A percentile compares a stretch with the other conserved stretches of the same genome.
Conservation (phyloP, 2,113 vertebrate genomes). For the Polypterus senegalus region DNA sequence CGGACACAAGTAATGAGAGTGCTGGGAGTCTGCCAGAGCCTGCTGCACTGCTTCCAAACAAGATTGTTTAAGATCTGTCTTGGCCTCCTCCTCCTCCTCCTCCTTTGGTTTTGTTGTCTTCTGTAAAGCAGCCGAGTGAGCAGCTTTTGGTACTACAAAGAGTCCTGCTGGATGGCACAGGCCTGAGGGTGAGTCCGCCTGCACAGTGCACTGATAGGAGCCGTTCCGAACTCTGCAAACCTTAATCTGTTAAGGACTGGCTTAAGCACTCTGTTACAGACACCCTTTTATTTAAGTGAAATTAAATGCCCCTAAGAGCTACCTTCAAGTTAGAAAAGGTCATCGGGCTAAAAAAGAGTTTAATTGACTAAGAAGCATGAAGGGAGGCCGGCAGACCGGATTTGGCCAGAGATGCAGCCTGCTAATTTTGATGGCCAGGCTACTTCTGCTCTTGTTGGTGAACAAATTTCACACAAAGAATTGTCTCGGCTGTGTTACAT, state of each 20-base stretch:
- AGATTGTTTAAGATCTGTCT: conserved; percentile 10
- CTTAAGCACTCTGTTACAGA: conserved; percentile 66
- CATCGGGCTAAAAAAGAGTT: conserved; percentile 44
- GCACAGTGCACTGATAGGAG: conserved; percentile 47
- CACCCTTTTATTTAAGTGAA: conserved; percentile 48
- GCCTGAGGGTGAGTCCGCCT: conserved; percentile 57
- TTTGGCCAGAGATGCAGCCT: neutral
- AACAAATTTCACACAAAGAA: neutral
- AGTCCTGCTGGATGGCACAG: conserved; percentile 39
- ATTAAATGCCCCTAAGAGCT: conserved; percentile 57
- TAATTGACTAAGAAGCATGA: conserved; percentile 50
- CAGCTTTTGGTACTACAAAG: conserved; percentile 38
- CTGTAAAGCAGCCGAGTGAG: neutral
- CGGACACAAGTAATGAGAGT: conserved; percentile 33
- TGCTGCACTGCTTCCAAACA: neutral
- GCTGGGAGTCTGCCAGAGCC: conserved; percentile 32
- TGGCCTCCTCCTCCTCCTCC: conserved; percentile 12
- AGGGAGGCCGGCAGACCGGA: conserved; percentile 40
- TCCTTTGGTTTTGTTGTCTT: conserved; percentile 17
- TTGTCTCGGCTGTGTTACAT: neutral
- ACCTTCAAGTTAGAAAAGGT: conserved; percentile 63
- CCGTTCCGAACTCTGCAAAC: conserved; percentile 41
- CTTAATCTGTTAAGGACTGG: conserved; percentile 67
- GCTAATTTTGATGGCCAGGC: neutral
- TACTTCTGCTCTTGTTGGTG: neutral